A percentile compares a stretch with the other conserved stretches of the same genome.
phyloP scores from a whole-genome alignment of 2,113 vertebrate genomes.

The Myotis lucifugus region DNA sequence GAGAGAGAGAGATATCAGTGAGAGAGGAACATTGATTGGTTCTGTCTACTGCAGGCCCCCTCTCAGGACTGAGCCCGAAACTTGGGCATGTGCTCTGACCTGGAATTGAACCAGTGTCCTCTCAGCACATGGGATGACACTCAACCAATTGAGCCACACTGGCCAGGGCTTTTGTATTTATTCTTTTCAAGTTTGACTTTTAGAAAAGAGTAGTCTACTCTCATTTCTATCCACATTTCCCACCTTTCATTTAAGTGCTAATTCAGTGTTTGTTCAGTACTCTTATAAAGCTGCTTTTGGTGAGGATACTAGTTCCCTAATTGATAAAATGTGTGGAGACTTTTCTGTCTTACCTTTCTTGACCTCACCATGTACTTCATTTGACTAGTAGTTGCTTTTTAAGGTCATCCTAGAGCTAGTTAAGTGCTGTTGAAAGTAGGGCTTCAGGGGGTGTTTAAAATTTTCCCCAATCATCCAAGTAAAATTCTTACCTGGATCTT shows the following conservation, averaged over 20 bases:
- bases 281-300: constrained; percentile 17
- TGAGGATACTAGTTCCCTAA: not conserved
- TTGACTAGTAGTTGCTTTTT: constrained; percentile 27
- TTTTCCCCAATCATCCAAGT: not conserved
- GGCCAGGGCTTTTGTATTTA: not conserved
- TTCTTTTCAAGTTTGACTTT: not conserved
- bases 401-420: not conserved
- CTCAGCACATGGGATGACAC: no score
- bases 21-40: no score
- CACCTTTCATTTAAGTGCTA: not conserved
- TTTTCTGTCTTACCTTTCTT: constrained; percentile 44
- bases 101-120: no score
- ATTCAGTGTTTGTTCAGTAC: not conserved
- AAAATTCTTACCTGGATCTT: not conserved
- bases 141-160: no score
- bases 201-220: not conserved
- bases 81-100: no score
- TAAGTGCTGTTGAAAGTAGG: constrained; percentile 23
- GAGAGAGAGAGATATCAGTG: no score
- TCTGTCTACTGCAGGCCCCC: no score
- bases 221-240: not conserved
- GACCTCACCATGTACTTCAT: not conserved
- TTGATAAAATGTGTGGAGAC: not conserved
- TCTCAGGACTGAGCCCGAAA: no score
- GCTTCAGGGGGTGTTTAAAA: not conserved